Evolutionary conservation across 2,888 invertebrate species (phyloP).

Genomic region (Apotomis capreana): DNA sequence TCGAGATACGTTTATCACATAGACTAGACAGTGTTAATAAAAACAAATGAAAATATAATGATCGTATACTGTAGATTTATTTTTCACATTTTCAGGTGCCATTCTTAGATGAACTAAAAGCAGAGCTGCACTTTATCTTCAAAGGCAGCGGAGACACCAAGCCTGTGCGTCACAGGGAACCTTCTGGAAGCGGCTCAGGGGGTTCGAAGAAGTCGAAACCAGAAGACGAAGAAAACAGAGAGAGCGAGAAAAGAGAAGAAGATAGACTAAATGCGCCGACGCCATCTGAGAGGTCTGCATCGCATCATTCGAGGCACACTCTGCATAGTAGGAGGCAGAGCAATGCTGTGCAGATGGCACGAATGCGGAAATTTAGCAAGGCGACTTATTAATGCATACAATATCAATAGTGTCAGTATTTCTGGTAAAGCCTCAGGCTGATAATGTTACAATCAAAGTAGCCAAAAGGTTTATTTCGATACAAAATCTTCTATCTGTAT

Average conservation of each 20-base stretch:
- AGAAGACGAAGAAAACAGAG: conserved; percentile 55
- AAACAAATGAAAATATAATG: too few relatives aligned
- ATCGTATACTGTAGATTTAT: not conserved
- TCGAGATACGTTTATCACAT: too few relatives aligned
- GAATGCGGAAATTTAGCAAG: conserved; percentile 67
- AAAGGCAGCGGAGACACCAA: conserved; percentile 88
- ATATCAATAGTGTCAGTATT: too few relatives aligned
- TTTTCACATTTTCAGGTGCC: conserved; percentile 76
- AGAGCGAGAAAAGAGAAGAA: conserved; percentile 55
- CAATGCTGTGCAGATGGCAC: conserved; percentile 73
- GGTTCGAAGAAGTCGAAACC: conserved; percentile 59
- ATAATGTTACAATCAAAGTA: too few relatives aligned
- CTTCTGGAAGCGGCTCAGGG: conserved; percentile 64
- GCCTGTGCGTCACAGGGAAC: conserved; percentile 83
- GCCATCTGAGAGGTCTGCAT: conserved; percentile 68
- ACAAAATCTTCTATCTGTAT: too few relatives aligned
- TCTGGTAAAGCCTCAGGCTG: too few relatives aligned
- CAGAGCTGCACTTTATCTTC: conserved; percentile 88
- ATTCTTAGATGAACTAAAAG: conserved; percentile 85
- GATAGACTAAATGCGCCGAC: conserved; percentile 56
- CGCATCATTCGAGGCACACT: conserved; percentile 69
- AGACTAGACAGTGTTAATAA: too few relatives aligned
- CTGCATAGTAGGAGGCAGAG: conserved; percentile 73
- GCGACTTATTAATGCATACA: conserved; percentile 13
- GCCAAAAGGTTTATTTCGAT: too few relatives aligned